Conservation (phyloP, 30 jellyfish, hydroid and myxozoan species). For the Aurelia coerulea region DNA sequence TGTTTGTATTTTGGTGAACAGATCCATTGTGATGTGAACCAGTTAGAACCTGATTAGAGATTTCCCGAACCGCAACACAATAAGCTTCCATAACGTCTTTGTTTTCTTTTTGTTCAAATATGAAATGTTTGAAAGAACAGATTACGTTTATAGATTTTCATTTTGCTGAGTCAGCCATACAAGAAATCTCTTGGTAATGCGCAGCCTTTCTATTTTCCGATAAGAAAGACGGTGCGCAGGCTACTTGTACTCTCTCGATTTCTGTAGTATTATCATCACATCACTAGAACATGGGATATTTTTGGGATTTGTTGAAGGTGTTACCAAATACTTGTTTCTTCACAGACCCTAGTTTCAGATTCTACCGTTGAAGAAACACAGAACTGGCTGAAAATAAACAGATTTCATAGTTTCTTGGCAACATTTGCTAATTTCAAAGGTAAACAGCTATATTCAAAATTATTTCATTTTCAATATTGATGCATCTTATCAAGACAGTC, state of each 20-base stretch:
- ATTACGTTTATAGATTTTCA: no score
- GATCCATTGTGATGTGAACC: no score
- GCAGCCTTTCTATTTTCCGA: no score
- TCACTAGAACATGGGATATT: neutral
- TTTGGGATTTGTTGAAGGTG: neutral
- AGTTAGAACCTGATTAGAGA: no score
- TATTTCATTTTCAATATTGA: neutral
- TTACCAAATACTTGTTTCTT: neutral
- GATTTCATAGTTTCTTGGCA: constrained; percentile 75
- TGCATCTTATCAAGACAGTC: neutral
- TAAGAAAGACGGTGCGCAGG: no score
- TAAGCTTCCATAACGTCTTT: no score
- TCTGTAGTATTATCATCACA: neutral
- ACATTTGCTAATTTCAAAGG: constrained; percentile 94
- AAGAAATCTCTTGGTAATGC: no score
- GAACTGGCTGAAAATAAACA: constrained; percentile 80
- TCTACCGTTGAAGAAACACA: constrained; percentile 94
- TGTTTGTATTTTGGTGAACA: no score
- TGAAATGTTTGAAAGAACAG: no score
- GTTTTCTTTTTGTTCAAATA: no score
- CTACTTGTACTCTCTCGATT: neutral
- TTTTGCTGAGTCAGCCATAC: no score
- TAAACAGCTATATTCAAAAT: neutral
- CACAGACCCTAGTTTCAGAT: constrained; percentile 75
- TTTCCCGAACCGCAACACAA: no score